Base-by-base conservation (phyloP, 2,797 vertebrate species). In the Sternarchorhynchus goeldii region DNA sequence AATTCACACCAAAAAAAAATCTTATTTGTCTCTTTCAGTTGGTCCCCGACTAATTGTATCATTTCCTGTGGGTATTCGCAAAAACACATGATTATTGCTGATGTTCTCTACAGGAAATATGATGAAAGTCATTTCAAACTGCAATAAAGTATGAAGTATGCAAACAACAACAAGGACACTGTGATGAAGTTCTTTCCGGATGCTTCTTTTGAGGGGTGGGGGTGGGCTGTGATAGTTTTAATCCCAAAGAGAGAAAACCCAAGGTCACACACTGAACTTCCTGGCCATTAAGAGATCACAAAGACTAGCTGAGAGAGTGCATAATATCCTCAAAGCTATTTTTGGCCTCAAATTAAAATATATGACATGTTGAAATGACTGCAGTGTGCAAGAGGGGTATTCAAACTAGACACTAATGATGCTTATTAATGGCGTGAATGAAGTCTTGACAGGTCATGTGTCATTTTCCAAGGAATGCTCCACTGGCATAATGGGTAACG, bases 311-410 rank as follows among this genome's bases (percentile, higher is more conserved):
- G 90, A 81, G 87, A 92, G 92, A 93, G 93, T 93, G 93, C 93
- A 93, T 94, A 94, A 94, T 94, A 94, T 94, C 94, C 95, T 95
- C 95, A 95, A 94, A 95, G 95, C 96, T 97, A 97, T 98, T 96
- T 98, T 97, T 96, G 95, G 96, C 91, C 95, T 95, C 96, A 97
- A 97, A 98, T 98, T 98, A 98, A 97, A 98, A 98, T 98, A 96
- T 97, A 98, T 97, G 96, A 97, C 96, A 98, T 97, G 96, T 98
- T 95, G 96, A 96, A 97, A 97, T 96, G 96, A 98, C 95, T 96
- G 95, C 95, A 94, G 94, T 96, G 96, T 95, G 96, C 95, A 96
- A 96, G 96, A 97, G 96, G 95, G 96, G 96, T 96, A 96, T 96
- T 96, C 96, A 98, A 96, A 95, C 92, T 93, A 96, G 96, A 97